Conservation (phyloP, 1,140 invertebrate genomes). For the Nomia melanderi region DNA sequence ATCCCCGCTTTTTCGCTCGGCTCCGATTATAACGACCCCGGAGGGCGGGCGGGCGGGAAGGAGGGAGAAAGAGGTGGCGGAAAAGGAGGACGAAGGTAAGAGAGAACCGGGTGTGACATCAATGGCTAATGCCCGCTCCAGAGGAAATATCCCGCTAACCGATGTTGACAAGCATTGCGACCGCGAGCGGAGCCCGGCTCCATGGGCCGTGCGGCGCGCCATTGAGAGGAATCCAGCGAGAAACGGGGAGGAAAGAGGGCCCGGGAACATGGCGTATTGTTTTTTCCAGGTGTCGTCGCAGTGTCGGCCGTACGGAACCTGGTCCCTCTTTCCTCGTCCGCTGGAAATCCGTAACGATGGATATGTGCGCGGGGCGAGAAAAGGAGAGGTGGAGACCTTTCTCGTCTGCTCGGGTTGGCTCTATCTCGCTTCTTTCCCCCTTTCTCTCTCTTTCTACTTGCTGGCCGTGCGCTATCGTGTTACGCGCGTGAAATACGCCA, state of each 20-base stretch:
- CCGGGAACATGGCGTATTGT: slow-evolving; percentile 51
- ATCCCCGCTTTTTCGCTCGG: slow-evolving; percentile 45
- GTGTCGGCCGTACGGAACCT: slow-evolving; percentile 3
- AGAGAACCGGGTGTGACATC: slow-evolving; percentile 69
- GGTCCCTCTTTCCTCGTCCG: slow-evolving; percentile 30
- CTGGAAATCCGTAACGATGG: slow-evolving; percentile 45
- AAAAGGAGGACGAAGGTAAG: slow-evolving; percentile 11
- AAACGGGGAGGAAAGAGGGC: slow-evolving; percentile 37
- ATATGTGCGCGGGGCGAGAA: background rate
- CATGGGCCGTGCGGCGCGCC: slow-evolving; percentile 24
- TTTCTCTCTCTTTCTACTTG: background rate
- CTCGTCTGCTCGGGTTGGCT: background rate
- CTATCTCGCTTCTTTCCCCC: background rate
- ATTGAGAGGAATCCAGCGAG: slow-evolving; percentile 52
- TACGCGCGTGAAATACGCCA: slow-evolving; percentile 54
- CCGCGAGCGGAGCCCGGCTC: slow-evolving; percentile 43
- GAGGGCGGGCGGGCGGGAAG: background rate
- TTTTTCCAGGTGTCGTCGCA: slow-evolving; percentile 52
- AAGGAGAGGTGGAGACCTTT: background rate
- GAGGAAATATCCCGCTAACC: slow-evolving; percentile 78
- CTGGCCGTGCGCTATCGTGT: slow-evolving; percentile 57
- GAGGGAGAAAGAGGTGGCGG: slow-evolving; percentile 5
- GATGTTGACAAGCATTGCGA: slow-evolving; percentile 78
- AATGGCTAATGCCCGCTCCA: slow-evolving; percentile 75
- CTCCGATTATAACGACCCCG: slow-evolving; percentile 33